Base-by-base conservation (phyloP, 1,140 invertebrate species). In the Pseudomyrmex cubaensis region DNA sequence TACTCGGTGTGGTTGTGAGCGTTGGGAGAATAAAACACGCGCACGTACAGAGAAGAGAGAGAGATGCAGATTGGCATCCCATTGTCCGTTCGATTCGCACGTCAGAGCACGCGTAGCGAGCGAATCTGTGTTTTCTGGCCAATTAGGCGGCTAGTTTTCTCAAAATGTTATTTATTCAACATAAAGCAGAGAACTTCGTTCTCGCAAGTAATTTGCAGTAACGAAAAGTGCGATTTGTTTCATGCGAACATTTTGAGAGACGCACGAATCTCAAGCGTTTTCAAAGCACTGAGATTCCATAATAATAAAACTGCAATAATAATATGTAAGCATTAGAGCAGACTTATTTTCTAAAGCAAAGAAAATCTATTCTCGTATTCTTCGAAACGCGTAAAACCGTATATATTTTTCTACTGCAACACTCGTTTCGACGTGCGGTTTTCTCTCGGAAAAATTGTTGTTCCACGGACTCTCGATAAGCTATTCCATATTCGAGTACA, bases 401-500 rank as follows among this genome's bases (percentile, higher is more conserved):
- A 77, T 57, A 35, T 35, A 69, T 78, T 78, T 70, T 69, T 69
- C 52, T 70, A 70, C 66, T 2, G 52, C 44, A 69, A 57, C 54
- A 17, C 25, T 56, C 67, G 13, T 78, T 50, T 77, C 17, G 46
- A 17, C 2, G 46, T 7, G 56, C 20, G 54, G 4, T 22, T 64
- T 12, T n/a, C 35, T 57, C 35, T 44, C 35, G 50, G 76, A 48
- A 59, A 69, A 70, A 70, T 78, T 57, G 76, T 69, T 69, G 52
- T 70, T 78, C 50, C 15, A 15, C 20, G 1, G 20, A 35, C 17
- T 78, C 50, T 78, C 50, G 35, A 69, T 78, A 78, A 78, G 64
- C 76, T 69, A 20, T 48, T 69, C 52, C 64, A 78, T 78, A 69
- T 78, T 78, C 66, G 76, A 46, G 13, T 78, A 78, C 52, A 15